phyloP scores from a whole-genome alignment of 2,888 invertebrate species.

The Drosophila meridionalis region DNA sequence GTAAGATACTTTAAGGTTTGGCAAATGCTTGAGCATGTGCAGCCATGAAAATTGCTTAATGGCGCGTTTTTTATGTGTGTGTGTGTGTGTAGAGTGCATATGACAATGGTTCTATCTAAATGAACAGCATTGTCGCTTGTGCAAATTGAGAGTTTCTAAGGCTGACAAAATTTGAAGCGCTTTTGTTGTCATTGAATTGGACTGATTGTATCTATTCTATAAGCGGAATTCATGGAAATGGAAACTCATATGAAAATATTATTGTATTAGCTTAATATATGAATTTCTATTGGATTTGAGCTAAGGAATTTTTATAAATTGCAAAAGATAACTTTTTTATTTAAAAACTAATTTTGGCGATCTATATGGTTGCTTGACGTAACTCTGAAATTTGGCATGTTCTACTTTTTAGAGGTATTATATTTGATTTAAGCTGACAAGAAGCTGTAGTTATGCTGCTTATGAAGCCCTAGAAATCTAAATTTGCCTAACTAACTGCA shows the following conservation, averaged over 20 bases:
- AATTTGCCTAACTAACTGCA: neutral
- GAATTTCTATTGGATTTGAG: neutral
- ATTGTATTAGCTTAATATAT: neutral
- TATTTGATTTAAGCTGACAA: neutral
- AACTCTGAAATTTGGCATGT: neutral
- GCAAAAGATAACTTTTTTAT: too few relatives aligned
- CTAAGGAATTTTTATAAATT: too few relatives aligned
- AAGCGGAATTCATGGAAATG: neutral
- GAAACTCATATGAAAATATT: neutral
- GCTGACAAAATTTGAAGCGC: neutral
- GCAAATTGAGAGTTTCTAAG: neutral
- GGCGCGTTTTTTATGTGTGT: neutral
- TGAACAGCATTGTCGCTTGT: neutral
- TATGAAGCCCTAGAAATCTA: neutral
- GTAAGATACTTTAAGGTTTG: conserved; percentile 17
- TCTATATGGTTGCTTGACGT: neutral
- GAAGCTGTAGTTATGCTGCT: neutral
- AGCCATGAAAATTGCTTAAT: conserved; percentile 4
- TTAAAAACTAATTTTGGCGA: neutral
- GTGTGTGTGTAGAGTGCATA: neutral
- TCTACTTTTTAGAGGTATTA: neutral
- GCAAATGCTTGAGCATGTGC: neutral
- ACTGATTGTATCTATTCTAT: neutral
- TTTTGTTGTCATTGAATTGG: neutral
- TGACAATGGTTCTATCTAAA: conserved; percentile 4